phyloP scores from a whole-genome alignment of 1,140 invertebrate genomes.

The Sitobion miscanthi region DNA sequence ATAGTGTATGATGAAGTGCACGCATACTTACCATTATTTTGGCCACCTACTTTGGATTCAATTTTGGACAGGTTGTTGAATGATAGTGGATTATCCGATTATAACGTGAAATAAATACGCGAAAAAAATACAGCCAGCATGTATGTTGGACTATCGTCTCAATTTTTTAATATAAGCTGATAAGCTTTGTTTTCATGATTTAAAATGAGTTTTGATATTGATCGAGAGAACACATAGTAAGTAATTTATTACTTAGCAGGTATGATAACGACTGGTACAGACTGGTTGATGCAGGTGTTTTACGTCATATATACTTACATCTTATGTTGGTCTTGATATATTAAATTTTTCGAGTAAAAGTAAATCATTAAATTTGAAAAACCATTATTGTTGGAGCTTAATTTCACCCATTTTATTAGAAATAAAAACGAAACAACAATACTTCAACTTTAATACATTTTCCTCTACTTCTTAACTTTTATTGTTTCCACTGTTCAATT shows the following conservation, averaged over 20 bases:
- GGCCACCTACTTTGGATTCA: neutral
- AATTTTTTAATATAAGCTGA: neutral
- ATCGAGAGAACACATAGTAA: neutral
- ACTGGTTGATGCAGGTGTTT: too few species aligned
- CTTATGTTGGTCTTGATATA: too few species aligned
- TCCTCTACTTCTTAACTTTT: too few species aligned
- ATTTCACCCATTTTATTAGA: neutral
- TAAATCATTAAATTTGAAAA: neutral
- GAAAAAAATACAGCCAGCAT: neutral
- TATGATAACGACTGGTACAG: too few species aligned
- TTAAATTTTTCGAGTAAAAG: too few species aligned
- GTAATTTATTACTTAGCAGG: too few species aligned
- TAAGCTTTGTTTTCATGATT: neutral
- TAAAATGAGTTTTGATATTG: neutral
- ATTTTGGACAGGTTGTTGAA: too few species aligned
- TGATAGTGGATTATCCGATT: too few species aligned
- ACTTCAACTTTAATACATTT: neutral
- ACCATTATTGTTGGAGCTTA: neutral
- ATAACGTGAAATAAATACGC: too few species aligned
- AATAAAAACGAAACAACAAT: neutral
- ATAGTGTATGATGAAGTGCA: too few species aligned
- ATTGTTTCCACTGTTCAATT: too few species aligned
- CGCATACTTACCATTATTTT: neutral
- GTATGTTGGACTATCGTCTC: neutral
- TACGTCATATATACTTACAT: too few species aligned